These are phyloP conservation scores for Anagyrus pseudococci DNA, from an alignment of 2,888 invertebrate species.

Conservation along the genomic window DNA sequence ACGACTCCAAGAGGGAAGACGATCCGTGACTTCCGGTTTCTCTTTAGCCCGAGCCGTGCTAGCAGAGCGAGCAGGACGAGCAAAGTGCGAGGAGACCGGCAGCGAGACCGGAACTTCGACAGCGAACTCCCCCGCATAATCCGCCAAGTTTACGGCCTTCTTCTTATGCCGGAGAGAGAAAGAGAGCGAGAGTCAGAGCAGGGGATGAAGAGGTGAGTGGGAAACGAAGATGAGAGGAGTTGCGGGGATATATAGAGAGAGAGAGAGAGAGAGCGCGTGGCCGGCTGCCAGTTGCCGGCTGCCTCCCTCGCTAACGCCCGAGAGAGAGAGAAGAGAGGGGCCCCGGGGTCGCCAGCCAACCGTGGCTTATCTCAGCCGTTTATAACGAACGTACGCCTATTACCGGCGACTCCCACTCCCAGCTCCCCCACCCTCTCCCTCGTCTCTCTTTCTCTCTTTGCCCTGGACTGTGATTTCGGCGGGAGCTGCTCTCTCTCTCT, in stretches of 20 bases:
- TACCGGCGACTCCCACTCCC: neutral
- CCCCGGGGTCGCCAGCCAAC: constrained; percentile 18
- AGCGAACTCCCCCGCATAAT: constrained; percentile 24
- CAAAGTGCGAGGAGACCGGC: neutral
- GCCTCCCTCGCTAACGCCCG: too few relatives aligned
- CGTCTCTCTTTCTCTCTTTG: neutral
- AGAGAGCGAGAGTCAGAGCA: too few relatives aligned
- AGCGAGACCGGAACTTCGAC: constrained; percentile 19
- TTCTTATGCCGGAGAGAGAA: neutral
- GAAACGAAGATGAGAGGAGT: too few relatives aligned
- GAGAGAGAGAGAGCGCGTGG: too few relatives aligned
- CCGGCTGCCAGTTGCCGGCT: too few relatives aligned
- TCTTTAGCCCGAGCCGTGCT: neutral
- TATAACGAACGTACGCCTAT: constrained; percentile 12
- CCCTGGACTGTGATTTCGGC: neutral
- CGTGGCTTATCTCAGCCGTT: constrained; percentile 20
- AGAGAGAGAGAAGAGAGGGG: too few relatives aligned
- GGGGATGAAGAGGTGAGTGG: too few relatives aligned
- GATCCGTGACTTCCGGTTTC: constrained; percentile 27
- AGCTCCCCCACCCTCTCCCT: neutral
- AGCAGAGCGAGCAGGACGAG: too few relatives aligned
- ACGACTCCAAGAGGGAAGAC: constrained; percentile 28
- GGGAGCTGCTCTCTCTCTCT: too few relatives aligned
- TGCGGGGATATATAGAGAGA: too few relatives aligned
- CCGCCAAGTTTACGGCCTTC: constrained; percentile 25